Evolutionary conservation across 1,140 invertebrate genomes (phyloP).

Genomic region (Trialeurodes vaporariorum): DNA sequence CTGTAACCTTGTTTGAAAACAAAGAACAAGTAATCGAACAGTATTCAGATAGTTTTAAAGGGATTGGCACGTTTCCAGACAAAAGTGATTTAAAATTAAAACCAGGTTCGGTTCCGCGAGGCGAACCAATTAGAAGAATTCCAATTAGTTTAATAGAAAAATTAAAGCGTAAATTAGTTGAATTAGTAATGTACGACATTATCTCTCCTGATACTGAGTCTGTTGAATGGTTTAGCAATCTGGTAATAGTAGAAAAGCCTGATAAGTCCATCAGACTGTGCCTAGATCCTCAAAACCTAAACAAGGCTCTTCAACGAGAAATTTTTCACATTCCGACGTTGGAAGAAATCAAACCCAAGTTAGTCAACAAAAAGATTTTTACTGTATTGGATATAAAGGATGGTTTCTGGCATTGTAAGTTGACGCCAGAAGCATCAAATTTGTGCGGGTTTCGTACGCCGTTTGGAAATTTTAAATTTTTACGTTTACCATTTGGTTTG

Average conservation of each 20-base stretch:
- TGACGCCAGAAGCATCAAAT: too few relatives aligned
- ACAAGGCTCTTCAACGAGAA: conserved; percentile 14
- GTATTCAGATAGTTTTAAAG: conserved; percentile 18
- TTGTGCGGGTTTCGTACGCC: too few relatives aligned
- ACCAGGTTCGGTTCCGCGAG: conserved; percentile 17
- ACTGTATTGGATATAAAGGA: conserved; percentile 20
- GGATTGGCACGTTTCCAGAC: conserved; percentile 18
- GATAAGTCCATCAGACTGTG: conserved; percentile 31
- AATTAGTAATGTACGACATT: conserved; percentile 19
- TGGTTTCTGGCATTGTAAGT: conserved; percentile 18
- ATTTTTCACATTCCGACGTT: conserved; percentile 20
- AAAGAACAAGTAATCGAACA: conserved; percentile 13
- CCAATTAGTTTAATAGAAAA: conserved; percentile 20
- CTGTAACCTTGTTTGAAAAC: conserved; percentile 1
- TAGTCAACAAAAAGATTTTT: conserved; percentile 18
- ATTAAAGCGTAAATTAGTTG: conserved; percentile 23
- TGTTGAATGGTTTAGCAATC: conserved; percentile 30
- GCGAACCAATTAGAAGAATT: conserved; percentile 20
- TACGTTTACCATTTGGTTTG: conserved; percentile 19
- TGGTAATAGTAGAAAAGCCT: conserved; percentile 32
- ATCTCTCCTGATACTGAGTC: conserved; percentile 17
- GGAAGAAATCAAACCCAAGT: conserved; percentile 17
- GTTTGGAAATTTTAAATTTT: too few relatives aligned
- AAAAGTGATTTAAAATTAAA: conserved; percentile 17
- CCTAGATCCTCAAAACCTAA: conserved; percentile 30